Evolutionary conservation across 2,113 vertebrate species (phyloP).

Genomic region (Climacteris rufus): DNA sequence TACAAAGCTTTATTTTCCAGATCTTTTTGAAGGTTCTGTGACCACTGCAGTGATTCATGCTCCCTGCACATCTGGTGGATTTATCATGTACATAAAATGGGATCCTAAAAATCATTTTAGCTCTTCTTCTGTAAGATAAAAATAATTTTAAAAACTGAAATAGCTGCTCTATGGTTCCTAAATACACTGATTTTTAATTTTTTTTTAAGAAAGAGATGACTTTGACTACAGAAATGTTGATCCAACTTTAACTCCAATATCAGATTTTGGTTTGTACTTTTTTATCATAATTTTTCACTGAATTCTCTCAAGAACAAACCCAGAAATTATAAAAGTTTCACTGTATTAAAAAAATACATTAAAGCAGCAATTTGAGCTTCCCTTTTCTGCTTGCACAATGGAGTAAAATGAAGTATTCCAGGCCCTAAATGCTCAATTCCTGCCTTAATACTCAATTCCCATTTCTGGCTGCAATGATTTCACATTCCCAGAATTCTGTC

Average conservation of each 20-base stretch:
- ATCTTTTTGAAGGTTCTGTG: neutral
- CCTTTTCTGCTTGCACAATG: neutral
- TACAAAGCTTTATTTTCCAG: neutral
- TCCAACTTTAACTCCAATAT: neutral
- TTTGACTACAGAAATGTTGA: neutral
- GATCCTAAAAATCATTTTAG: neutral
- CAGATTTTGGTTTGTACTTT: neutral
- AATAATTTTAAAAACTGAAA: neutral
- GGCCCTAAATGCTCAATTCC: neutral
- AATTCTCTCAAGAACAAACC: neutral
- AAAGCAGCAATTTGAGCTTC: neutral
- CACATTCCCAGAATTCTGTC: neutral
- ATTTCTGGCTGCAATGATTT: neutral
- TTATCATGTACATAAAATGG: neutral
- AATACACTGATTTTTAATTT: neutral
- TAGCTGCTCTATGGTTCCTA: neutral
- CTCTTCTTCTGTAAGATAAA: neutral
- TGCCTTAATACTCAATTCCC: neutral
- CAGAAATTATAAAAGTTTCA: neutral
- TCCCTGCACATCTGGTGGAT: neutral
- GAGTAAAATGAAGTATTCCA: neutral
- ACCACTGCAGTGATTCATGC: neutral
- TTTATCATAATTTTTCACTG: neutral
- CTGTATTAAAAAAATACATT: neutral
- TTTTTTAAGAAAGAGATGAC: neutral